Evolutionary conservation across 2,888 invertebrate genomes (phyloP).

Genomic region (Eupithecia dodoneata): DNA sequence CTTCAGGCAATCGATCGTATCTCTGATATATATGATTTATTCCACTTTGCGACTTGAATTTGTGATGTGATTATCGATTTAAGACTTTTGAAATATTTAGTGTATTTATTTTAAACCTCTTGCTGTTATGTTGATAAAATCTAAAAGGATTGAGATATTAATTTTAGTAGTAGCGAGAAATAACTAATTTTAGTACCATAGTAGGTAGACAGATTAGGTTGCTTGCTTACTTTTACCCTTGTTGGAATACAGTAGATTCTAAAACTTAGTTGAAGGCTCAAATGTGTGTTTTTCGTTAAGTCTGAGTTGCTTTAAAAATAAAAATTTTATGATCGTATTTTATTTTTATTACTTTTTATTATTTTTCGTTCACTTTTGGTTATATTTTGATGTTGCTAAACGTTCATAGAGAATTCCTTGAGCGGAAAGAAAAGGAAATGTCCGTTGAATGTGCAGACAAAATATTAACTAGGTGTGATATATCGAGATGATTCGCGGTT

Average conservation of each 20-base stretch:
- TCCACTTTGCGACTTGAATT: not conserved
- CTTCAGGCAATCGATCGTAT: conserved; percentile 20
- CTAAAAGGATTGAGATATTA: not conserved
- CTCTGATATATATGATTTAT: conserved; percentile 9
- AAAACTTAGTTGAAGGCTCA: not conserved
- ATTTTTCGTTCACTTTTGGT: not conserved
- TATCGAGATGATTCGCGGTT: conserved; percentile 56
- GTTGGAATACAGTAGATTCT: not conserved
- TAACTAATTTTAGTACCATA: not conserved
- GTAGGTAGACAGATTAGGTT: not conserved
- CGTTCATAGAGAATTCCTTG: not conserved
- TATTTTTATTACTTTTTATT: no score
- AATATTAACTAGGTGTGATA: conserved; percentile 51
- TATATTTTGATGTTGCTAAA: not conserved
- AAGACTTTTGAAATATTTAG: not conserved
- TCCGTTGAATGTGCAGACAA: conserved; percentile 31
- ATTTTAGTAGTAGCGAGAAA: not conserved
- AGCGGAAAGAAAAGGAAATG: not conserved
- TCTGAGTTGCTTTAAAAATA: not conserved
- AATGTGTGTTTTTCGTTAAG: not conserved
- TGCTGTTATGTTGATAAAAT: not conserved
- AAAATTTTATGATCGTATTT: not conserved
- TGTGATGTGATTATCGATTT: not conserved
- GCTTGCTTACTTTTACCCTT: not conserved
- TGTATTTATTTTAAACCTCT: not conserved